Base-by-base conservation (phyloP, 2,888 invertebrate species). In the Acronicta leporina region DNA sequence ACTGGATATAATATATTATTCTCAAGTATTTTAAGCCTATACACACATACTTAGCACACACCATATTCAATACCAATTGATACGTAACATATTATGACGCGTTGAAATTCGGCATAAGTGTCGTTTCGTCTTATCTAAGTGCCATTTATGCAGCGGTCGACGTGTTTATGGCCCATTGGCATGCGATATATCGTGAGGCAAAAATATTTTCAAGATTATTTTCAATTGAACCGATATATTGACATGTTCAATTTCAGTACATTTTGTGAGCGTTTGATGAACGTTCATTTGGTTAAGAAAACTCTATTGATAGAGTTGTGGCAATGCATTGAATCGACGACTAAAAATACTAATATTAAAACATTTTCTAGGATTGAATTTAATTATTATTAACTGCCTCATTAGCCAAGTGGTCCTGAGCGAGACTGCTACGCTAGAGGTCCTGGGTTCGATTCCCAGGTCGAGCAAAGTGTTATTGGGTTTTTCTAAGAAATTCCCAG, bases 61-160 rank as follows among this genome's bases (percentile, higher is more conserved):
- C 9, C 13, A 48, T 42, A 50, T 43, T 64, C 63, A 73, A 68
- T 68, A 68, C 57, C 47, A 68, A 68, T 66, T 63, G 64, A 68
- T 62, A 60, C 58, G 46, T 48, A 30, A 68, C 41, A 35, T 67
- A 65, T 73, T 68, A 68, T n/a, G n/a, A n/a, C 70, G 63, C 55
- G 63, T 49, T 73, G 57, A 75, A 83, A 72, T 80, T 82, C 77
- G 81, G 59, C 75, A 20, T 20, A 77, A 66, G 66, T 72, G 75
- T 77, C 81, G 69, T 84, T 85, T 70, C 57, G 69, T 68, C 77
- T 82, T 87, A 87, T 86, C 84, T 79, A 74, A 75, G 70, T 75
- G 75, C 80, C 81, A 81, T 71, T 87, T 83, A 73, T 66, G 69
- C 70, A 81, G 80, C 77, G 81, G 50, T 60, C 75, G 59, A 72